Evolutionary conservation across 64 coral and sea anemone genomes (phyloP).

Genomic region (Montipora cactus): DNA sequence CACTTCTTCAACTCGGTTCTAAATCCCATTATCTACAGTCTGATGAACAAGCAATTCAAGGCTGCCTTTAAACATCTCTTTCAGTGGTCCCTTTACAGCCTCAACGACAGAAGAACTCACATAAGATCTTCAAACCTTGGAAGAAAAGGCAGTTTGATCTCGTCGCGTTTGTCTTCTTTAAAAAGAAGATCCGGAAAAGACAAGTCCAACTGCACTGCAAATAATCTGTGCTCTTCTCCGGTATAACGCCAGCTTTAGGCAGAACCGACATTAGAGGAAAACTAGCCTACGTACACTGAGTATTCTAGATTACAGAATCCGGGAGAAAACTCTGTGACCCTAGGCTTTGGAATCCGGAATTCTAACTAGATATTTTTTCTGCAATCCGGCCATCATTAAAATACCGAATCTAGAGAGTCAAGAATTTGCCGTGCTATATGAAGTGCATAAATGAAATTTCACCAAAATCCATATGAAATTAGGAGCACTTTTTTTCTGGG

Average conservation of each 20-base stretch:
- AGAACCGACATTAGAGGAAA: not conserved
- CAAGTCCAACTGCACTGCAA: not conserved
- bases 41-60: conserved; percentile 75
- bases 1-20: conserved; percentile 71
- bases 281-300: no score
- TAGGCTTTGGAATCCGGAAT: no score
- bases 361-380: no score
- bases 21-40: conserved; percentile 75
- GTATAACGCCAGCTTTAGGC: not conserved
- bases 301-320: no score
- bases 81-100: not conserved
- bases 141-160: not conserved
- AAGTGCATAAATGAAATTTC: not conserved
- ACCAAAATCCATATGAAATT: not conserved
- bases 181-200: not conserved
- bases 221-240: not conserved
- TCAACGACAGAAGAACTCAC: not conserved
- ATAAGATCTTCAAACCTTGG: not conserved
- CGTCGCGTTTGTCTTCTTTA: not conserved
- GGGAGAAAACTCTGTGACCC: no score
- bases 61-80: conserved; percentile 67
- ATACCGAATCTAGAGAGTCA: no score
- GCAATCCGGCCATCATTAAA: no score
- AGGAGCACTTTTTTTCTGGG: not conserved
- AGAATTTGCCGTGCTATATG: no score